Conservation (phyloP, 2,797 vertebrate genomes). For the Chloroceryle amazona region DNA sequence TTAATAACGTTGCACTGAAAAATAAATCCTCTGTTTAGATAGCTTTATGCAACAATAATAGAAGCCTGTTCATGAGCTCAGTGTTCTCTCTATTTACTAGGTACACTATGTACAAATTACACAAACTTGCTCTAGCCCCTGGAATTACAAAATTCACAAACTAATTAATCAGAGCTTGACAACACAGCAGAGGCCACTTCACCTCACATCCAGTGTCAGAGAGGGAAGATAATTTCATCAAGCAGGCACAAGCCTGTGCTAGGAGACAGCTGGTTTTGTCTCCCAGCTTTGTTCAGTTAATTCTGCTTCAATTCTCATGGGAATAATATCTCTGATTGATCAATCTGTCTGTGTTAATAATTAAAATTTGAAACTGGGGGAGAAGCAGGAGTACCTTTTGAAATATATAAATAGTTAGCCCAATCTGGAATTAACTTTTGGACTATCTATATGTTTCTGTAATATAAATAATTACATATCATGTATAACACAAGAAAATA, state of each 20-base stretch:
- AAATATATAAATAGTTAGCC: not conserved
- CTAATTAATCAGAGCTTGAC: slow-evolving; percentile 50
- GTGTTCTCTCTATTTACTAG: not conserved
- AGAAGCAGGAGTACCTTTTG: not conserved
- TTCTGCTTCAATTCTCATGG: not conserved
- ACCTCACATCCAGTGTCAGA: not conserved
- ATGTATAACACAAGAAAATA: not conserved
- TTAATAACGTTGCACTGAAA: slow-evolving; percentile 28
- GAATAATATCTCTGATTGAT: not conserved
- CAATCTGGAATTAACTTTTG: not conserved
- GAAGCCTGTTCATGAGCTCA: not conserved
- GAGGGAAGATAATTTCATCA: not conserved
- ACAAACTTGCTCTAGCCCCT: not conserved
- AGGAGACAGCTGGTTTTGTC: not conserved
- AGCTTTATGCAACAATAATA: slow-evolving; percentile 9
- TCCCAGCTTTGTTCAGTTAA: not conserved
- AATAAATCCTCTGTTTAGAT: not conserved
- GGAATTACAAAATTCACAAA: slow-evolving; percentile 24
- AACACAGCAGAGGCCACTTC: not conserved
- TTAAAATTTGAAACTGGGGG: not conserved
- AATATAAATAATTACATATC: not conserved
- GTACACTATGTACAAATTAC: slow-evolving; percentile 25
- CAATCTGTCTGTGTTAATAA: not conserved
- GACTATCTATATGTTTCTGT: not conserved
- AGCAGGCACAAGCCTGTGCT: not conserved